These are phyloP conservation scores for Cotesia glomerata DNA, from an alignment of 1,140 invertebrate genomes.

Conservation along the genomic window DNA sequence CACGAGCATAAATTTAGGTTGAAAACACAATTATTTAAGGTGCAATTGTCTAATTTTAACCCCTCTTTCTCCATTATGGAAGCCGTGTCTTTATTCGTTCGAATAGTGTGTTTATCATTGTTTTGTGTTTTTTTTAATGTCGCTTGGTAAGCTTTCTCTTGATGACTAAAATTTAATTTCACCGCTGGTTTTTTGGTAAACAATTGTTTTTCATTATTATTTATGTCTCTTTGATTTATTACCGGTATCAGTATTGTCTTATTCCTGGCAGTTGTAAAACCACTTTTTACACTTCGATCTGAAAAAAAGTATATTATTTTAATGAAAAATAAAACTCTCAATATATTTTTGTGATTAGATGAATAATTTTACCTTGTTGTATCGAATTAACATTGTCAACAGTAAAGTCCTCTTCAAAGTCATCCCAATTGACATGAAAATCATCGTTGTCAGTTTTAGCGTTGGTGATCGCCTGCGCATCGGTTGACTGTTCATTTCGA, in stretches of 20 bases:
- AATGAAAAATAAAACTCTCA: neutral
- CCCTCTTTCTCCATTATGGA: neutral
- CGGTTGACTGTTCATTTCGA: neutral
- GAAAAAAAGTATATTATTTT: neutral
- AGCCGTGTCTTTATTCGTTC: neutral
- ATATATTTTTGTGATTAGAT: neutral
- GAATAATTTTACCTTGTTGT: slow-evolving; percentile 1
- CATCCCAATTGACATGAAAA: neutral
- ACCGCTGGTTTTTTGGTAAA: neutral
- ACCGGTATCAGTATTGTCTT: neutral
- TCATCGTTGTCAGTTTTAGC: neutral
- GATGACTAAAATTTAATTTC: neutral
- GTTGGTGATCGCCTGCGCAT: neutral
- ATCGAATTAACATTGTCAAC: neutral
- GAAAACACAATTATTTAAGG: slow-evolving; percentile 12
- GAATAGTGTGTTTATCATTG: neutral
- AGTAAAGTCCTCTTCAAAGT: neutral
- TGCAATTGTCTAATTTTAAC: neutral
- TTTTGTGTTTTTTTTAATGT: neutral
- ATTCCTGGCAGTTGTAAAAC: slow-evolving; percentile 7
- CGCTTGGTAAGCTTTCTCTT: neutral
- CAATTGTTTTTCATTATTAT: neutral
- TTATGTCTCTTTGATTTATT: neutral
- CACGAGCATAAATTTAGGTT: neutral
- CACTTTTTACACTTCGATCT: neutral